A percentile compares a stretch with the other conserved stretches of the same genome.
Conservation (phyloP, 1,140 invertebrate species). For the Hyles vespertilio region DNA sequence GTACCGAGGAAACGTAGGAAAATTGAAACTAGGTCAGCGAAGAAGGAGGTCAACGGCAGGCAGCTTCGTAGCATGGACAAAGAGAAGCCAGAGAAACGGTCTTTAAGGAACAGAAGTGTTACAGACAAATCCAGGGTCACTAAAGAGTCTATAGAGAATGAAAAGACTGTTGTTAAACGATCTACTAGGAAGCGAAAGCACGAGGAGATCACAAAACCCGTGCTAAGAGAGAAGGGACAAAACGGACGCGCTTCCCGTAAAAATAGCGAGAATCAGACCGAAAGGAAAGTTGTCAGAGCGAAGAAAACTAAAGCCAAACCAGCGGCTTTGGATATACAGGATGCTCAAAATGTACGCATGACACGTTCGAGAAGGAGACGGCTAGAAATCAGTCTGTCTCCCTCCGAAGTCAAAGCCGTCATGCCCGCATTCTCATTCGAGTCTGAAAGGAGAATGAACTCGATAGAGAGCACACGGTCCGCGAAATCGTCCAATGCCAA, state of each 20-base stretch:
- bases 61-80: conserved; percentile 30
- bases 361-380: conserved; percentile 49
- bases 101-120: conserved; percentile 18
- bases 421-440: conserved; percentile 51
- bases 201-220: conserved; percentile 52
- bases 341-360: conserved; percentile 44
- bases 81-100: conserved; percentile 22
- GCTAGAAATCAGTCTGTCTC: conserved; percentile 54
- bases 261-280: conserved; percentile 20
- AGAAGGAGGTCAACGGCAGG: conserved; percentile 25
- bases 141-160: conserved; percentile 68
- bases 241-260: conserved; percentile 45
- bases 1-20: conserved; percentile 55
- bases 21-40: conserved; percentile 11
- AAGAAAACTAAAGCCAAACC: conserved; percentile 33
- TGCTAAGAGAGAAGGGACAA: conserved; percentile 60
- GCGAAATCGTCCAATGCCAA: conserved; percentile 27
- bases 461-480: conserved; percentile 42
- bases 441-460: conserved; percentile 47
- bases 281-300: conserved; percentile 42
- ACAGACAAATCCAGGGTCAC: conserved; percentile 38
- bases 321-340: conserved; percentile 23
- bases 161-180: conserved; percentile 40
- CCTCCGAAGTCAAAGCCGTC: conserved; percentile 47
- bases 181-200: conserved; percentile 46